These are phyloP conservation scores for Zygogramma bicolorata DNA, from an alignment of 2,888 invertebrate species.

Conservation along the genomic window DNA sequence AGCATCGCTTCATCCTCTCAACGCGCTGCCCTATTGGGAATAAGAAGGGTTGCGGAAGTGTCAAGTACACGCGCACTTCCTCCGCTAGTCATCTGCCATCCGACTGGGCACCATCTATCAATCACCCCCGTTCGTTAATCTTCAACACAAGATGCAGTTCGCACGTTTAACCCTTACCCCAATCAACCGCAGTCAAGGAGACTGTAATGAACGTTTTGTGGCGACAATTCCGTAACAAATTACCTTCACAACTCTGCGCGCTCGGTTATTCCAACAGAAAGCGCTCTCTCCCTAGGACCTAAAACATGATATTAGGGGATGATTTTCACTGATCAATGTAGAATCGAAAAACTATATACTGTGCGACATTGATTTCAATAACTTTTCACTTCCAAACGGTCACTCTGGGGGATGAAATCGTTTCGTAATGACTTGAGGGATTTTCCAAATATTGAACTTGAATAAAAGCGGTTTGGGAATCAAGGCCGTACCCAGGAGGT, in stretches of 20 bases:
- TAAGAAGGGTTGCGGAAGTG: conserved; percentile 63
- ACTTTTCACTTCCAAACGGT: too few species aligned
- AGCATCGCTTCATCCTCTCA: conserved; percentile 37
- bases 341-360: too few species aligned
- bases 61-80: conserved; percentile 65
- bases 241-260: neutral
- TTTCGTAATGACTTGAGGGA: too few species aligned
- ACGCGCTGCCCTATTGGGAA: conserved; percentile 55
- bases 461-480: too few species aligned
- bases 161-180: conserved; percentile 47
- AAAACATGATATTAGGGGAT: too few species aligned
- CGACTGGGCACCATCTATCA: conserved; percentile 47
- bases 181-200: conserved; percentile 42
- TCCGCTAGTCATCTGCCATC: conserved; percentile 49
- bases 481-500: too few species aligned
- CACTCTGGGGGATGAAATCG: too few species aligned
- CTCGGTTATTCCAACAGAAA: neutral
- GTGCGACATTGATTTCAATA: too few species aligned
- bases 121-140: conserved; percentile 44
- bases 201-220: conserved; percentile 18
- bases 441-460: too few species aligned
- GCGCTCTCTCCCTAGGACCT: neutral
- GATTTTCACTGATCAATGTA: too few species aligned
- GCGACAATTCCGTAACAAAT: conserved; percentile 8
- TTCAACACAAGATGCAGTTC: conserved; percentile 46